Conservation (phyloP, 2,888 invertebrate genomes). For the Callimorpha dominula region DNA sequence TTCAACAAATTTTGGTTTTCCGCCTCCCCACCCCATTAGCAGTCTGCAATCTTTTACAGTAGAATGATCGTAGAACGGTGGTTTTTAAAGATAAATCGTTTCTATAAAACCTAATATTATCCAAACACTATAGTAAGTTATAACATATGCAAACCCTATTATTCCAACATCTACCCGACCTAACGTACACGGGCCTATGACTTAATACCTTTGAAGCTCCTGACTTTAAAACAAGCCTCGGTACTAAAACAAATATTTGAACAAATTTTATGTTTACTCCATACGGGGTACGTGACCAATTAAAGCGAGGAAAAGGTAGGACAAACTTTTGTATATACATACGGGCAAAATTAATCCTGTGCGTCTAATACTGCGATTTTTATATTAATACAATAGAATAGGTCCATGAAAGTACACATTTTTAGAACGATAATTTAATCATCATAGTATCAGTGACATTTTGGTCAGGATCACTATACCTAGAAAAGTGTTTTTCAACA, state of each 20-base stretch:
- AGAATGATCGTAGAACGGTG: no score
- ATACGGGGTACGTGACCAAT: slow-evolving; percentile 12
- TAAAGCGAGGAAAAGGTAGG: background rate
- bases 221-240: slow-evolving; percentile 4
- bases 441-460: background rate
- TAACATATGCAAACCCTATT: no score
- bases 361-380: background rate
- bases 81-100: no score
- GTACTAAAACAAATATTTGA: slow-evolving; percentile 10
- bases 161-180: background rate
- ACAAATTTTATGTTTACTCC: slow-evolving; percentile 8
- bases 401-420: background rate
- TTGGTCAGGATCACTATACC: no score
- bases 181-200: background rate
- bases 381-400: background rate
- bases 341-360: background rate
- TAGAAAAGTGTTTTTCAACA: no score
- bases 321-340: background rate
- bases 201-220: slow-evolving; percentile 1
- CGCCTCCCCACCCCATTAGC: no score
- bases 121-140: no score
- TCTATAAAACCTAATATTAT: no score
- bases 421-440: background rate
- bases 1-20: no score
- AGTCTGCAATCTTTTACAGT: no score